A percentile compares a stretch with the other conserved stretches of the same genome.
Evolutionary conservation across 2,797 vertebrate genomes (phyloP).

Genomic region (Xiphophorus birchmanni): DNA sequence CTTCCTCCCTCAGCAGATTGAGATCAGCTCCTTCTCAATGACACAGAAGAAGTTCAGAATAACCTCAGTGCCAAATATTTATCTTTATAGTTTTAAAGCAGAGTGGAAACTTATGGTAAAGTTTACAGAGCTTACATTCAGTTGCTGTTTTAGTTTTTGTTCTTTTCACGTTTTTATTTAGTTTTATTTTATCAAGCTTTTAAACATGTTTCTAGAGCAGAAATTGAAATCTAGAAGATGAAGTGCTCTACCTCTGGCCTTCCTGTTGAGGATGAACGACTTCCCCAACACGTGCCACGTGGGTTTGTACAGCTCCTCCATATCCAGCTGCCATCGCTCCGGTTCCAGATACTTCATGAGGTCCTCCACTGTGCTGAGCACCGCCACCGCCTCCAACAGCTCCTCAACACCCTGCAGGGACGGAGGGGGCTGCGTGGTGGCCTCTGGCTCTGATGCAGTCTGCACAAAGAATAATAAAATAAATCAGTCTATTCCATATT

Average conservation of each 20-base stretch:
- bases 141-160: neutral
- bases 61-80: neutral
- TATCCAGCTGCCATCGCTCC: constrained; percentile 94
- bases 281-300: constrained; percentile 94
- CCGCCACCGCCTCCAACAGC: constrained; percentile 86
- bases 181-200: neutral
- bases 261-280: constrained; percentile 92
- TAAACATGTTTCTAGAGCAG: neutral
- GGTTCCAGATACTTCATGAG: constrained; percentile 96
- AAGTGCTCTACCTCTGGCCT: constrained; percentile 87
- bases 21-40: constrained; percentile 84
- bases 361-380: constrained; percentile 92
- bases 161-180: neutral
- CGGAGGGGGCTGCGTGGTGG: constrained; percentile 76
- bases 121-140: neutral
- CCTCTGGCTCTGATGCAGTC: constrained; percentile 82
- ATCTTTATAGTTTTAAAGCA: neutral
- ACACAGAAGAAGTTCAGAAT: constrained; percentile 3
- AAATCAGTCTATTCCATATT: neutral
- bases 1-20: constrained; percentile 93
- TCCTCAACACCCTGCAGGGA: constrained; percentile 86
- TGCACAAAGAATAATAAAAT: constrained; percentile 62
- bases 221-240: neutral
- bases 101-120: neutral
- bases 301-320: constrained; percentile 95